Evolutionary conservation across 1,140 invertebrate species (phyloP), one percentile per base, ranked within the genome.

Genomic region (Bombus impatiens): DNA sequence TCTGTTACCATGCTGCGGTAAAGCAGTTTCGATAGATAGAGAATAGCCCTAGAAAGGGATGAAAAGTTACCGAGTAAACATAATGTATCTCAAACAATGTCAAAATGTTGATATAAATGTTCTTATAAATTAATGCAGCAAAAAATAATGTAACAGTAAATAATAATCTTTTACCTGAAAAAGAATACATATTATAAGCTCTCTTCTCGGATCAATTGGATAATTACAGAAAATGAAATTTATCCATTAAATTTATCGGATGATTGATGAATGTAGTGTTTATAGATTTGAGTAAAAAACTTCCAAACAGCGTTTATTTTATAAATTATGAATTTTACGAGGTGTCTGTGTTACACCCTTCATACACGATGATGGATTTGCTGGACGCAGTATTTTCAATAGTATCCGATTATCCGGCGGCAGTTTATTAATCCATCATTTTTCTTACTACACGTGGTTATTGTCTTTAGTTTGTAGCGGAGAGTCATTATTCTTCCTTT

Each of bases 401-500:
- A 40, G 72, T 65, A 82, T 84, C 78, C 32, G 40, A 37, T 82
- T 87, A 71, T 71, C 44, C 53, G 47, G 15, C n/a, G 32, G 15
- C 32, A 68, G 15, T 85, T 77, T 86, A 77, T 79, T 87, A 78
- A 81, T 87, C 76, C 32, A 53, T 53, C 47, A 35, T 70, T 59
- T 76, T 77, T 42, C 35, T 6, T 65, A n/a, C 70, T 9, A 25
- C 18, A n/a, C 35, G 25, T 13, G 12, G 25, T 28, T n/a, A 37
- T 40, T 53, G 32, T 59, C 22, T 81, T 67, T 44, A n/a, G n/a
- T 32, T 57, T 35, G 35, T 65, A 76, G 68, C 12, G 15, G 3
- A 12, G 65, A 25, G 44, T 44, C 84, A 80, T 90, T 88, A 90
- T 84, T 84, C 78, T 86, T 77, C 40, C 42, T 47, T 82, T 78